phyloP scores from a whole-genome alignment of 2,888 invertebrate species.

The Watsonalla cultraria region DNA sequence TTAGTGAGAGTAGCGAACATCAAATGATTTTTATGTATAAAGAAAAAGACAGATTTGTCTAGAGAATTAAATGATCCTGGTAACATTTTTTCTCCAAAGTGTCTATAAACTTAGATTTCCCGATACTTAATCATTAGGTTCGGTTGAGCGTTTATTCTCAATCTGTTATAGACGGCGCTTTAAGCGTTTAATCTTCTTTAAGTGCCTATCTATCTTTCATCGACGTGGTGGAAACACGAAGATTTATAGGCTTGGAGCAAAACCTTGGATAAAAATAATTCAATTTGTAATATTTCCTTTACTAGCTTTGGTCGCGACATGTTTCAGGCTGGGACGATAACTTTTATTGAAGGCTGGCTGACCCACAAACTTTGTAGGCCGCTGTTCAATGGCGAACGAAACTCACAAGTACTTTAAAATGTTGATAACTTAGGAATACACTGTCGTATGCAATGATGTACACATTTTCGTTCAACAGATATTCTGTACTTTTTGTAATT shows the following conservation, averaged over 20 bases:
- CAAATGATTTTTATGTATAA: no score
- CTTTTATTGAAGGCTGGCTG: conserved; percentile 34
- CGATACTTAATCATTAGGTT: background rate
- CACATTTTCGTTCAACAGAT: no score
- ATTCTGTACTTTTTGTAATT: no score
- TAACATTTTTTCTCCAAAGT: no score
- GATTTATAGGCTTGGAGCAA: conserved; percentile 1
- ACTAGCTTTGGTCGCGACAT: conserved; percentile 12
- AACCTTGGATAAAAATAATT: conserved; percentile 21
- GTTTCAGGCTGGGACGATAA: conserved; percentile 27
- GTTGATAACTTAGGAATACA: conserved; percentile 6
- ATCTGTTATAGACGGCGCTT: background rate
- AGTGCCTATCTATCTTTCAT: conserved; percentile 2
- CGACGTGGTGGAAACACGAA: conserved; percentile 4
- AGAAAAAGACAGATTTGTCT: no score
- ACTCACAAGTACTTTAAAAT: conserved; percentile 11
- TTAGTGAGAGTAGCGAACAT: no score
- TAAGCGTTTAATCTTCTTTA: background rate
- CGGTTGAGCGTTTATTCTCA: background rate
- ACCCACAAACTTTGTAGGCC: conserved; percentile 24
- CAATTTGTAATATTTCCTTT: conserved; percentile 26
- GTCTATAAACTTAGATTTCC: no score
- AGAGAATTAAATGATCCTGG: no score
- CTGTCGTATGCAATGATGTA: no score
- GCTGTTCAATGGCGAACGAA: conserved; percentile 11